phyloP scores from a whole-genome alignment of 2,113 vertebrate genomes.

The Platycercus adscitus region DNA sequence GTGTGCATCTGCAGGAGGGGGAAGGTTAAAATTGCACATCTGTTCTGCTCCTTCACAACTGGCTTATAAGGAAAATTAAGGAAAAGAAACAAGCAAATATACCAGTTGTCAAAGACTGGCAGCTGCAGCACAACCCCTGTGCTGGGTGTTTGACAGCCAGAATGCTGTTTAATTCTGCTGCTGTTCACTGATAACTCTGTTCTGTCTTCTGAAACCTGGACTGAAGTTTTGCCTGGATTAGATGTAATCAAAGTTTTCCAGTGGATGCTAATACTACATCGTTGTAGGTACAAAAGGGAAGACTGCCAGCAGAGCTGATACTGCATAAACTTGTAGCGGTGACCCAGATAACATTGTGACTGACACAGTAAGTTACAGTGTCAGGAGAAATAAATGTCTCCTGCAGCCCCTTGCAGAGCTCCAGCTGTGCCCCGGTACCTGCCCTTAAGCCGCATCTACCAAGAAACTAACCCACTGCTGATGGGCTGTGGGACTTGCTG shows the following conservation, averaged over 20 bases:
- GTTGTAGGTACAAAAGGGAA: neutral
- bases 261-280: fast-evolving
- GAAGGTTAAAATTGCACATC: neutral
- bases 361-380: slow-evolving; percentile 60
- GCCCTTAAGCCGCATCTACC: slow-evolving; percentile 45
- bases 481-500: neutral
- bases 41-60: neutral
- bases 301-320: slow-evolving; percentile 2
- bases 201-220: neutral
- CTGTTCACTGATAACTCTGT: neutral
- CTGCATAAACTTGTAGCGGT: neutral
- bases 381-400: slow-evolving; percentile 66
- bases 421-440: slow-evolving; percentile 52
- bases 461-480: neutral
- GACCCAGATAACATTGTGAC: slow-evolving; percentile 64
- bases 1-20: neutral
- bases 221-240: neutral
- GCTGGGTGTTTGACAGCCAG: neutral
- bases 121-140: neutral
- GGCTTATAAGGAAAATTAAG: neutral
- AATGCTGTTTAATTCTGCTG: neutral
- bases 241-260: neutral
- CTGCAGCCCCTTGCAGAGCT: slow-evolving; percentile 5
- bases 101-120: neutral
- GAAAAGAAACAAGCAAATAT: neutral